Evolutionary conservation across 2,113 vertebrate genomes (phyloP), one percentile per base, ranked within the genome.

Genomic region (Ochotona curzoniae): DNA sequence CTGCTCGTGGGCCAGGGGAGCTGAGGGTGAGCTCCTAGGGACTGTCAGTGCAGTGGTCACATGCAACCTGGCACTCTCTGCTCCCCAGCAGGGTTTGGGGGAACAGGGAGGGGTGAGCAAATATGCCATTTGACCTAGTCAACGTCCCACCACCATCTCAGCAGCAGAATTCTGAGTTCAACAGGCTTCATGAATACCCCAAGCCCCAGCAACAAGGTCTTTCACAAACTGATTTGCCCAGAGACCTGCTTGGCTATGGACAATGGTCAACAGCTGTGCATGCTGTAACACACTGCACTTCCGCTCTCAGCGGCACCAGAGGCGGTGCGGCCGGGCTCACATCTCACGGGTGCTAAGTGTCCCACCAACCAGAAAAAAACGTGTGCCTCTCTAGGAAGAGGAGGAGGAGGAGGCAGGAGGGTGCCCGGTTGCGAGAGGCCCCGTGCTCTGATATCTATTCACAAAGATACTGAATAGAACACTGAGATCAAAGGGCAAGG

Each of bases 371-470:
- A 38, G 83, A 83, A 87, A 57, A 79, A 96, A 95, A 89, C 21
- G 30, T 1, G 21, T 0, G 61, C 86, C 87, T 95, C 93, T 71
- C 81, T 80, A 78, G 71, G 54, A n/a, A n/a, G n/a, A n/a, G n/a
- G 6, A 44, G 38, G 38, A 44, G 38, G 38, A 76, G 73, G 64
- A 89, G 63, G 38, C 26, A 75, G 57, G 74, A 49, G 26, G n/a
- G 20, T 74, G 44, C 47, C 69, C 35, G 21, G 21, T 74, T 93
- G 89, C 87, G 88, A 94, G 84, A 75, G 92, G 54, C 38, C 44
- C 47, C 35, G 90, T 61, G 51, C 88, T 67, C 51, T 80, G 69
- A 94, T 93, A 96, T 91, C 54, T 66, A 91, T 92, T 95, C 96
- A 92, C 84, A 90, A 21, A 17, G 57, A 61, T 30, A 69, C 44